Conservation (phyloP, 2,113 vertebrate genomes). For the Felis chaus region DNA sequence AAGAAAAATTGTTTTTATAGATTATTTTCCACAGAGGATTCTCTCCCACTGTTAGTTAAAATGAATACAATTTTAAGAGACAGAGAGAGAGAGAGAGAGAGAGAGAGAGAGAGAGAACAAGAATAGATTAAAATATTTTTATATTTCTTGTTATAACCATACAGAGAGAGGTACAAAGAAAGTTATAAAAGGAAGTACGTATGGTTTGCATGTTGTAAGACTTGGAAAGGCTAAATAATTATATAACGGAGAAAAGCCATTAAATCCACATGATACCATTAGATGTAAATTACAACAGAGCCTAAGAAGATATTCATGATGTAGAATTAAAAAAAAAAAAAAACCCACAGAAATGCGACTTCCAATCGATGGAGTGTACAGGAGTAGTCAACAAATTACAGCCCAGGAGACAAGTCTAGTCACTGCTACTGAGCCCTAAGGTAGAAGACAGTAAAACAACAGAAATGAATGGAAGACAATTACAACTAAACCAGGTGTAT, state of each 20-base stretch:
- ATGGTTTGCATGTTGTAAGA: background rate
- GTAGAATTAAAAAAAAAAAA: background rate
- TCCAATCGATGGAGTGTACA: background rate
- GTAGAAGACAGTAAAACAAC: background rate
- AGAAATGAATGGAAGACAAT: background rate
- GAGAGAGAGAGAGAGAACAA: background rate
- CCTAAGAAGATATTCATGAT: background rate
- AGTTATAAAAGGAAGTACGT: background rate
- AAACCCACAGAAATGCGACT: background rate
- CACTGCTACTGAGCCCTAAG: background rate
- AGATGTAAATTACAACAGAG: background rate
- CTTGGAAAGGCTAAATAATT: conserved; percentile 2
- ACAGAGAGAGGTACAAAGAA: conserved; percentile 17
- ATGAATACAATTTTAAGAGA: background rate
- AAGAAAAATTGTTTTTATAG: conserved; percentile 37
- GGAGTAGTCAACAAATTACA: background rate
- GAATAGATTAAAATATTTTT: conserved; percentile 8
- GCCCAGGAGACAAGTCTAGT: background rate
- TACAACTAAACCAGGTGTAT: background rate
- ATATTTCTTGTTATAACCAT: conserved; percentile 21
- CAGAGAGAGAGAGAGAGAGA: background rate
- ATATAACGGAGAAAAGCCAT: background rate
- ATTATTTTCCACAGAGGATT: conserved; percentile 44
- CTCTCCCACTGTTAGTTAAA: conserved; percentile 39
- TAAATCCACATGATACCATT: background rate